Conservation (phyloP, 2,888 invertebrate species). For the Petrolisthes cinctipes region DNA sequence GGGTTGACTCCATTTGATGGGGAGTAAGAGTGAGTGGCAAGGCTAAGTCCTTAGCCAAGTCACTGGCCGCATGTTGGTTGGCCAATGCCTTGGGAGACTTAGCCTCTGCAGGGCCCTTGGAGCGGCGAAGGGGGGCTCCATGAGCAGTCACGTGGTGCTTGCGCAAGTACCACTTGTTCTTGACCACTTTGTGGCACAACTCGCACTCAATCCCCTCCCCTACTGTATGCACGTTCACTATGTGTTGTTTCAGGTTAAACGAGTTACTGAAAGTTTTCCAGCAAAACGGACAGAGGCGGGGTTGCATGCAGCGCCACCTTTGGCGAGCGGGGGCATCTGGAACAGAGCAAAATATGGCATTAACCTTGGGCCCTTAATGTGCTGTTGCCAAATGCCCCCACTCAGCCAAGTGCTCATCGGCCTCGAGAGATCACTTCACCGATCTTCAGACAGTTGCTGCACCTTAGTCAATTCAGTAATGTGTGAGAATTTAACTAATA, state of each 20-base stretch:
- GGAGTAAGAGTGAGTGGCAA: slow-evolving; percentile 49
- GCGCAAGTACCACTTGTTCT: slow-evolving; percentile 69
- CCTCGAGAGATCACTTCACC: slow-evolving; percentile 38
- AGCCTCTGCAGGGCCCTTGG: slow-evolving; percentile 55
- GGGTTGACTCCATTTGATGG: slow-evolving; percentile 52
- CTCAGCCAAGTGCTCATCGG: slow-evolving; percentile 57
- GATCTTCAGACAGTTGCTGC: slow-evolving; percentile 37
- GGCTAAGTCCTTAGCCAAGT: slow-evolving; percentile 47
- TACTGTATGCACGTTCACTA: slow-evolving; percentile 69
- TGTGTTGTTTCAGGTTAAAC: slow-evolving; percentile 69
- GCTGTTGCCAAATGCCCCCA: slow-evolving; percentile 63
- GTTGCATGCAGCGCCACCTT: slow-evolving; percentile 69
- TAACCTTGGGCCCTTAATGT: slow-evolving; percentile 59
- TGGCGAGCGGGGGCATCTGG: slow-evolving; percentile 66
- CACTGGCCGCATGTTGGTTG: slow-evolving; percentile 38
- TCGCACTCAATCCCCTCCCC: slow-evolving; percentile 68
- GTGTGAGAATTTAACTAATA: neutral
- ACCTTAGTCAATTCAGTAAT: slow-evolving; percentile 23
- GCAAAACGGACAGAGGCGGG: slow-evolving; percentile 69
- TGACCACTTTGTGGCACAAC: slow-evolving; percentile 68
- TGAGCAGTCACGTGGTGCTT: slow-evolving; percentile 69
- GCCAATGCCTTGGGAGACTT: slow-evolving; percentile 51
- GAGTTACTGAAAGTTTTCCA: slow-evolving; percentile 69
- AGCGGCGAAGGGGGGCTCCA: slow-evolving; percentile 68
- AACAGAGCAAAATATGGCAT: slow-evolving; percentile 66